Evolutionary conservation across 2,797 vertebrate species (phyloP).

Genomic region (Acropternis orthonyx): DNA sequence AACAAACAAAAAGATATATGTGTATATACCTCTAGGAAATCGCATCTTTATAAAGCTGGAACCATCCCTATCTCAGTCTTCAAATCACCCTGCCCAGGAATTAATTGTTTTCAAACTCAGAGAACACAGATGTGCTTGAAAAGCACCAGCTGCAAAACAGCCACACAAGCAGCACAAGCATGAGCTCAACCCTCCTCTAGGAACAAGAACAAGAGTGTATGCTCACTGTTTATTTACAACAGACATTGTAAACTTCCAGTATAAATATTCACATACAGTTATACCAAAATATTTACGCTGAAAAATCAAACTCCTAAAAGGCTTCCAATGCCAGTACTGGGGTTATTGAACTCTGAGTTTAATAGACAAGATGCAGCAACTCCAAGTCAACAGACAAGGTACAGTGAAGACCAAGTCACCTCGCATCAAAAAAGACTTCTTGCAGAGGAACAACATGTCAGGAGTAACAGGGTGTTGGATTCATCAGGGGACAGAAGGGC

Average conservation of each 20-base stretch:
- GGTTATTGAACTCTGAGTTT: not conserved
- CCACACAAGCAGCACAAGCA: not conserved
- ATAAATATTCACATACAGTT: not conserved
- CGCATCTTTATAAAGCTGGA: not conserved
- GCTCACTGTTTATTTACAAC: not conserved
- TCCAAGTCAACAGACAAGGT: not conserved
- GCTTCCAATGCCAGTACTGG: not conserved
- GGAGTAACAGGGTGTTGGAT: not conserved
- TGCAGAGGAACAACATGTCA: not conserved
- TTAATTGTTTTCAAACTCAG: not conserved
- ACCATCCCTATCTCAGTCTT: rapidly evolving
- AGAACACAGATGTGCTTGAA: not conserved
- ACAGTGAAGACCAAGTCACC: not conserved
- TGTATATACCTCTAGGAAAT: not conserved
- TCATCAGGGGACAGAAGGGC: not conserved
- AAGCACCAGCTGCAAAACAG: slow-evolving; percentile 2
- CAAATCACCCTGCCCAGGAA: not conserved
- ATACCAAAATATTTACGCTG: not conserved
- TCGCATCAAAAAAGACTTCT: not conserved
- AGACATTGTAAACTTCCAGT: not conserved
- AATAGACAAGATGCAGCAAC: not conserved
- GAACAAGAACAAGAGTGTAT: not conserved
- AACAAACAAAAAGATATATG: not conserved
- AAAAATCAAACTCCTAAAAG: not conserved
- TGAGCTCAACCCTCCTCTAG: not conserved